Conservation (phyloP, 2,888 invertebrate species). For the Ypsolopha sequella region DNA sequence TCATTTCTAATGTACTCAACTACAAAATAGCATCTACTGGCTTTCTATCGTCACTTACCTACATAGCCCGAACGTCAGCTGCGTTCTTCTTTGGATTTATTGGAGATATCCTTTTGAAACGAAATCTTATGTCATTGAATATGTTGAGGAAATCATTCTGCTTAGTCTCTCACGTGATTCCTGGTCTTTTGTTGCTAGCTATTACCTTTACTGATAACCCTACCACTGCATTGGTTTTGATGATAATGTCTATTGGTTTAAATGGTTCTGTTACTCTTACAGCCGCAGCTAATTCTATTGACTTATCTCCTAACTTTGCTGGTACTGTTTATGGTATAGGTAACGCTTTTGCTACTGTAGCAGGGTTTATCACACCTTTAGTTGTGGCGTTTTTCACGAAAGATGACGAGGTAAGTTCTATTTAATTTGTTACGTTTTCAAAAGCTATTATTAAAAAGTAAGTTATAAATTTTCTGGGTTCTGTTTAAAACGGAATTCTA, state of each 20-base stretch:
- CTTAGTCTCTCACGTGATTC: neutral
- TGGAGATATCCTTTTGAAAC: slow-evolving; percentile 65
- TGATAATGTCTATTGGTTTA: neutral
- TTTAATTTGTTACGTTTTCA: neutral
- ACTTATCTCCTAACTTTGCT: slow-evolving; percentile 1
- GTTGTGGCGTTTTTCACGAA: slow-evolving; percentile 25
- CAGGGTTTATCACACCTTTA: neutral
- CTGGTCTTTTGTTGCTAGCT: slow-evolving; percentile 3
- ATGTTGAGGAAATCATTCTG: neutral
- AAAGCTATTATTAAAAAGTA: neutral
- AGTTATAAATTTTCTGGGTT: too few species aligned
- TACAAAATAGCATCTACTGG: slow-evolving; percentile 80
- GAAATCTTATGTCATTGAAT: neutral
- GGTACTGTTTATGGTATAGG: slow-evolving; percentile 23
- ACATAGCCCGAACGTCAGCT: slow-evolving; percentile 75
- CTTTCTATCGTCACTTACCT: slow-evolving; percentile 78
- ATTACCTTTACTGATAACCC: neutral
- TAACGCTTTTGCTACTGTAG: slow-evolving; percentile 41
- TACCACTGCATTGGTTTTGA: neutral
- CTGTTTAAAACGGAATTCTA: too few species aligned
- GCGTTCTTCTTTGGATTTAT: slow-evolving; percentile 79
- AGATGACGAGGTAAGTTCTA: neutral
- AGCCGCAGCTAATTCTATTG: neutral
- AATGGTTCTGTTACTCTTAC: neutral
- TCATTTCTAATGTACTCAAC: slow-evolving; percentile 78